Percentiles rank a stretch among this genome's conserved stretches.
These are phyloP conservation scores for Meta bourneti DNA, from an alignment of 2,888 invertebrate genomes.

Conservation along the genomic window DNA sequence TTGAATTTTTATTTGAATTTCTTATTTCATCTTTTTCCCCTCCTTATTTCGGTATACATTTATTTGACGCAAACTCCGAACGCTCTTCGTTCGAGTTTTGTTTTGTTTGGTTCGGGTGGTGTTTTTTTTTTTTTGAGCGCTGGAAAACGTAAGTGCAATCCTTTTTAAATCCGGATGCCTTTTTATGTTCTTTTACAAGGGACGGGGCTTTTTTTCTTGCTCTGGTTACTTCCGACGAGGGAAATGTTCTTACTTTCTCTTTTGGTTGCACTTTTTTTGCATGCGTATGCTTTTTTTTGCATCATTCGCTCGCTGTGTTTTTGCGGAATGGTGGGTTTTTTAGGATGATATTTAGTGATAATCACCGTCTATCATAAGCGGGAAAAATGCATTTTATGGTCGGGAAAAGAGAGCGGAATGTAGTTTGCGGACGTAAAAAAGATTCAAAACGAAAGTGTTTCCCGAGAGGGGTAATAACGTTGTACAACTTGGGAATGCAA, in stretches of 20 bases:
- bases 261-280: constrained; percentile 33
- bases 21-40: constrained; percentile 49
- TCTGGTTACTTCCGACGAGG: not conserved
- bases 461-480: constrained; percentile 35
- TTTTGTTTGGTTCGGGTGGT: constrained; percentile 17
- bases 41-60: constrained; percentile 61
- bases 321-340: not conserved
- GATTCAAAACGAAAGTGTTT: constrained; percentile 12
- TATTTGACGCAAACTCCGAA: constrained; percentile 49
- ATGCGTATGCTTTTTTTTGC: constrained; percentile 28
- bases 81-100: constrained; percentile 53
- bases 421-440: constrained; percentile 2
- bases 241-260: constrained; percentile 6
- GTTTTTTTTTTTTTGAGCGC: constrained; percentile 44
- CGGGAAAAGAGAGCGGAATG: constrained; percentile 24
- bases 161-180: constrained; percentile 68
- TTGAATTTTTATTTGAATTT: constrained; percentile 72
- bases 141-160: constrained; percentile 68
- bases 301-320: constrained; percentile 24
- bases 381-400: constrained; percentile 59
- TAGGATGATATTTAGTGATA: constrained; percentile 69
- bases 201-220: constrained; percentile 49
- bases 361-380: constrained; percentile 67
- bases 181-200: constrained; percentile 65
- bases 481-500: constrained; percentile 35